phyloP scores from a whole-genome alignment of 2,888 invertebrate genomes.

The Steinernema hermaphroditum region DNA sequence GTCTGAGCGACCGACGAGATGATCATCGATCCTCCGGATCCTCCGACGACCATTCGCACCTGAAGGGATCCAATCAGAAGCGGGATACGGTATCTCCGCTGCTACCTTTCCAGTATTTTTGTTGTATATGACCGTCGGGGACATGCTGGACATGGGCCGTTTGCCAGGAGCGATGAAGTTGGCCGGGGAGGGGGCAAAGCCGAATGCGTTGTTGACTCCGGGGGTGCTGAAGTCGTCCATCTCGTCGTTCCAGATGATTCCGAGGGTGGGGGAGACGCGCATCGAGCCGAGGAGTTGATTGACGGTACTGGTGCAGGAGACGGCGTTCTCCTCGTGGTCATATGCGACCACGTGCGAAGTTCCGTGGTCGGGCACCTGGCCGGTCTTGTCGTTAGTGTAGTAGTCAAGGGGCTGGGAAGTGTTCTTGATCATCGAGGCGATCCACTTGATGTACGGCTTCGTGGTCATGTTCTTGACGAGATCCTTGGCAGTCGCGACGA shows the following conservation, averaged over 20 bases:
- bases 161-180: slow-evolving; percentile 82
- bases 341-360: slow-evolving; percentile 87
- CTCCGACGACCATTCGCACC: slow-evolving; percentile 77
- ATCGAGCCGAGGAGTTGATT: slow-evolving; percentile 72
- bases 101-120: slow-evolving; percentile 71
- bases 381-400: slow-evolving; percentile 42
- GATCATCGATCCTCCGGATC: slow-evolving; percentile 87
- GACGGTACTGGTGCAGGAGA: slow-evolving; percentile 85
- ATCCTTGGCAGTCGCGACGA: slow-evolving; percentile 70
- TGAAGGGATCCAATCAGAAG: slow-evolving; percentile 55
- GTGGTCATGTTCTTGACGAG: slow-evolving; percentile 75
- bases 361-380: slow-evolving; percentile 72
- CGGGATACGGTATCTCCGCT: neutral
- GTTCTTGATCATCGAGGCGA: slow-evolving; percentile 50
- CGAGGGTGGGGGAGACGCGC: slow-evolving; percentile 58
- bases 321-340: slow-evolving; percentile 80
- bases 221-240: slow-evolving; percentile 72
- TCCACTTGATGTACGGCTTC: slow-evolving; percentile 61
- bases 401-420: slow-evolving; percentile 51
- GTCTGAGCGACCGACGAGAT: slow-evolving; percentile 76
- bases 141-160: slow-evolving; percentile 86
- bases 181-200: slow-evolving; percentile 74
- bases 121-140: slow-evolving; percentile 78
- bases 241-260: slow-evolving; percentile 65
- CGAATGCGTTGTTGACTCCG: slow-evolving; percentile 43